Conservation (phyloP, 2,888 invertebrate genomes). For the Eustalomyia histrio region DNA sequence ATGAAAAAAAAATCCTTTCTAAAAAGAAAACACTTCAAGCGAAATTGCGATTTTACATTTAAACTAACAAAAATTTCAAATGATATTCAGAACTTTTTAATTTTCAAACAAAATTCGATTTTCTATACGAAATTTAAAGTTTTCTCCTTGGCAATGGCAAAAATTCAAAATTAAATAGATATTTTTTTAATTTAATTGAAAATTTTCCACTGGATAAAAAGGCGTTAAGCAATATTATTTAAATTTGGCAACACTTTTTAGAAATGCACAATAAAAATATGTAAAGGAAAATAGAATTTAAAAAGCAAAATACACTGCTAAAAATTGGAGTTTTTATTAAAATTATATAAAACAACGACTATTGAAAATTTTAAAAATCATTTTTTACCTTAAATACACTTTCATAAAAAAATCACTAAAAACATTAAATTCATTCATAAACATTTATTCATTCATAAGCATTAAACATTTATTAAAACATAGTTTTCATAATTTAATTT, state of each 20-base stretch:
- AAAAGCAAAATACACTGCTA: conserved; percentile 61
- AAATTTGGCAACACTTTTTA: not conserved
- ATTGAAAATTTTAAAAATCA: not conserved
- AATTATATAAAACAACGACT: conserved; percentile 17
- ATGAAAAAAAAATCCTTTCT: too few relatives aligned
- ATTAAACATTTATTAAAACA: conserved; percentile 29
- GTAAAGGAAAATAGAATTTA: not conserved
- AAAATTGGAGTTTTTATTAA: conserved; percentile 16
- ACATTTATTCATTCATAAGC: conserved; percentile 14
- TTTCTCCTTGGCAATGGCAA: too few relatives aligned
- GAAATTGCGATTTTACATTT: too few relatives aligned
- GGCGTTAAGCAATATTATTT: too few relatives aligned
- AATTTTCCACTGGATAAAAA: too few relatives aligned
- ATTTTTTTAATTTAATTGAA: too few relatives aligned
- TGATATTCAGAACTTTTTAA: too few relatives aligned
- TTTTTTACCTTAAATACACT: conserved; percentile 19
- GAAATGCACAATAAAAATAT: not conserved
- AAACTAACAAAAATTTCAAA: too few relatives aligned
- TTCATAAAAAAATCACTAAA: conserved; percentile 19
- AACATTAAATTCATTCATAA: conserved; percentile 23
- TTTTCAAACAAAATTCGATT: too few relatives aligned
- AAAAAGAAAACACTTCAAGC: too few relatives aligned
- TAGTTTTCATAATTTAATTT: conserved; percentile 26
- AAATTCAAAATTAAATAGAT: too few relatives aligned
- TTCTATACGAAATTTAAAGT: too few relatives aligned